phyloP scores from a whole-genome alignment of 2,888 invertebrate genomes.

The Calephelis perditalis region DNA sequence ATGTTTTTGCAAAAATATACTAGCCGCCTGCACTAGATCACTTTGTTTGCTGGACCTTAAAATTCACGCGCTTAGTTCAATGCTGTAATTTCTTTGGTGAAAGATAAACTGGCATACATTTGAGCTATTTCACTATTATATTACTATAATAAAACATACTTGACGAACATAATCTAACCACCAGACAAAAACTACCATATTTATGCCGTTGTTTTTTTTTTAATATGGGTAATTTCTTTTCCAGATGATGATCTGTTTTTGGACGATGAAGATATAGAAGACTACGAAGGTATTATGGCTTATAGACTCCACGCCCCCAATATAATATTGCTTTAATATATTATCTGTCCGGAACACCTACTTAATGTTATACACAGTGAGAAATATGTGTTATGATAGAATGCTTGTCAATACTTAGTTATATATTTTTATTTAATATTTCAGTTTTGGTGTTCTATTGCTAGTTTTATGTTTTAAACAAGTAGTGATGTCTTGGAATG shows the following conservation, averaged over 20 bases:
- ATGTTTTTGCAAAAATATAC: no score
- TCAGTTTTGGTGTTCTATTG: constrained; percentile 16
- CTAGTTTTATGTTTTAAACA: constrained; percentile 18
- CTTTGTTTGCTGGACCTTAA: no score
- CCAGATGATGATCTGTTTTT: constrained; percentile 52
- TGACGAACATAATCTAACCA: no score
- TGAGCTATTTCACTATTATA: no score
- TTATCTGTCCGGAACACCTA: constrained; percentile 2
- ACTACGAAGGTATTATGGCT: constrained; percentile 24
- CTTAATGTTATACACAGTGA: neutral
- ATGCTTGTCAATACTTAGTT: constrained; percentile 13
- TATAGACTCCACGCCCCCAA: constrained; percentile 38
- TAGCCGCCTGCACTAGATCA: no score
- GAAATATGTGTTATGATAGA: neutral
- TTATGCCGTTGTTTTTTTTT: neutral
- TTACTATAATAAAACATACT: no score
- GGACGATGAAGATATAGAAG: constrained; percentile 51
- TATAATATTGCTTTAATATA: constrained; percentile 38
- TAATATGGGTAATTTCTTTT: neutral
- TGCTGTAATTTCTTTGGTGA: no score
- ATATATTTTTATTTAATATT: constrained; percentile 14
- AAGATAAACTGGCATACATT: no score
- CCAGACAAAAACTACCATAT: no score
- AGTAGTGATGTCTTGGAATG: constrained; percentile 1
- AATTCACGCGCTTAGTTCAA: no score